A percentile compares a stretch with the other conserved stretches of the same genome.
These are phyloP conservation scores for Parapsyche elsis DNA, from an alignment of 1,140 invertebrate genomes.

Conservation along the genomic window DNA sequence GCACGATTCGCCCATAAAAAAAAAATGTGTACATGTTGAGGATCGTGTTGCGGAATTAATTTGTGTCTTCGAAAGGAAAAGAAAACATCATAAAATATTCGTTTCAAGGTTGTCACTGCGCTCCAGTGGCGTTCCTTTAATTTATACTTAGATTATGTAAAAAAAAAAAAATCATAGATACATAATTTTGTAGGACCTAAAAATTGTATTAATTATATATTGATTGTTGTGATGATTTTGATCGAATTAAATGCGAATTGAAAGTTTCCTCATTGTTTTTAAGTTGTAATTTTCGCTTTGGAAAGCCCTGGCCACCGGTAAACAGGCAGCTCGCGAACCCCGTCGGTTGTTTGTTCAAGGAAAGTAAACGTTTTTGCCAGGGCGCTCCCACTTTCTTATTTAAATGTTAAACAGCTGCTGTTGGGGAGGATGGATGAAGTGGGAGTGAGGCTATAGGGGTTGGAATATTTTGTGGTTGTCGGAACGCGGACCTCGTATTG, in stretches of 20 bases:
- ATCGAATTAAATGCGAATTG: too few species aligned
- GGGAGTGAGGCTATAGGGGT: background rate
- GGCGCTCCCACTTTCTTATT: constrained; percentile 32
- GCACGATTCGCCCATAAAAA: constrained; percentile 13
- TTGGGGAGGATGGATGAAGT: background rate
- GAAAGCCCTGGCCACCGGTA: background rate
- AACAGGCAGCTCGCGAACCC: constrained; percentile 19
- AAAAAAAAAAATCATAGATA: too few species aligned
- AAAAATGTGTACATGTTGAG: background rate
- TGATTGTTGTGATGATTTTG: too few species aligned
- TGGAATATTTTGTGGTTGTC: background rate
- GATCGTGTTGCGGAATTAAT: constrained; percentile 11
- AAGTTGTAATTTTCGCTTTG: background rate
- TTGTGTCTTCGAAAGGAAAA: background rate
- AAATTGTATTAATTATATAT: too few species aligned
- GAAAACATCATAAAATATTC: constrained; percentile 15
- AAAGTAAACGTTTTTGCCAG: constrained; percentile 38
- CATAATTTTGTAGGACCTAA: too few species aligned
- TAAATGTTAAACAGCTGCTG: constrained; percentile 36
- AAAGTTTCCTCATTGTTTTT: background rate
- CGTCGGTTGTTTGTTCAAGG: constrained; percentile 15
- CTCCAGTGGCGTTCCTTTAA: background rate
- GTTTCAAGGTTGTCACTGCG: background rate
- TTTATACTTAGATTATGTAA: background rate
- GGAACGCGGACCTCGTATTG: background rate